phyloP scores from a whole-genome alignment of 2,888 invertebrate species.

The Meandrusa payeni region DNA sequence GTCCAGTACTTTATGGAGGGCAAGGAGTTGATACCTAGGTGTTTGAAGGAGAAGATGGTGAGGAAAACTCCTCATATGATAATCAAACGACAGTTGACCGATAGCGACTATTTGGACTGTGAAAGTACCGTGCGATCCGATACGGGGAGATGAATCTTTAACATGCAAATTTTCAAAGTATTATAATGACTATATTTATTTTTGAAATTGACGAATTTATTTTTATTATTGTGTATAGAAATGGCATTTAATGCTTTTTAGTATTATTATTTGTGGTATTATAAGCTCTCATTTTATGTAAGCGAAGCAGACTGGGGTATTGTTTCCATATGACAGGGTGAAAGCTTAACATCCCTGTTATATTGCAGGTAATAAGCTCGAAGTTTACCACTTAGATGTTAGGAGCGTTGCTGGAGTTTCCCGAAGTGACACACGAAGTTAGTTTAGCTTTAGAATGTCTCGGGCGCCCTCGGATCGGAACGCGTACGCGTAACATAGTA shows the following conservation, averaged over 20 bases:
- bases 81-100: conserved; percentile 56
- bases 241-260: neutral
- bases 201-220: conserved; percentile 31
- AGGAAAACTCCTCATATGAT: conserved; percentile 64
- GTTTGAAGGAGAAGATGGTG: conserved; percentile 57
- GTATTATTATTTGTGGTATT: no score
- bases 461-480: no score
- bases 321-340: no score
- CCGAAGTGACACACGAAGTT: no score
- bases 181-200: conserved; percentile 30
- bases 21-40: conserved; percentile 57
- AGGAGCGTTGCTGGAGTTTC: no score
- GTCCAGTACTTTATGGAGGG: conserved; percentile 66
- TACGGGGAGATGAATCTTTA: conserved; percentile 36
- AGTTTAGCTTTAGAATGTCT: no score
- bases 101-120: conserved; percentile 63
- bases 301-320: no score
- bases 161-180: conserved; percentile 27
- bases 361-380: no score
- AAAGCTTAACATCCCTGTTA: no score
- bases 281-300: no score
- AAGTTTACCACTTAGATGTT: no score
- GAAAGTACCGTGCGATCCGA: conserved; percentile 49
- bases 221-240: neutral
- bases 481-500: no score